Base-by-base conservation (phyloP, 2,888 invertebrate genomes). In the Diarsia mendica region DNA sequence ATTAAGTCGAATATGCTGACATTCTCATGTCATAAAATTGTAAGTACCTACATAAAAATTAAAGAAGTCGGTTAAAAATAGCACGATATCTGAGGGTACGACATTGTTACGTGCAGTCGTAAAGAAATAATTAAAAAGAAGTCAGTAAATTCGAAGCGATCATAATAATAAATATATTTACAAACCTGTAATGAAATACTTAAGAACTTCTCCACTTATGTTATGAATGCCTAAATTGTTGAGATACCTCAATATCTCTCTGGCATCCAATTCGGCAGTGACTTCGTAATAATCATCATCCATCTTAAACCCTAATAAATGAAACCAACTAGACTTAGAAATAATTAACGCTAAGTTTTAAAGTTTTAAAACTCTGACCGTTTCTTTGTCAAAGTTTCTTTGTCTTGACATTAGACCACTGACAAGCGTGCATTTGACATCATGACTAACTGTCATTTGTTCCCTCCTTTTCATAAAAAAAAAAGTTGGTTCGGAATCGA, bases 141-240 rank as follows among this genome's bases (percentile, higher is more conserved):
- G 28, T 28, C 58, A 15, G 58, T 28, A 13, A 55, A 55, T 55
- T 55, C 28, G 28, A 58, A 28, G 23, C 8, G 28, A 58, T 28
- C 1, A 3, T 63, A 23, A 13, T 10, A 4, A 4, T 46, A 28
- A 3, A 67, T 9, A 39, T 28, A 61, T 13, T n/a, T 44, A 72
- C 84, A 70, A 95, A 98, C 98, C 98, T 97, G 97, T 97, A 90
- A 98, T 97, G 92, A 98, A 98, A 91, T 97, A 97, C 95, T 98
- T 98, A 72, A 98, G 94, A 90, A 98, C 98, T 92, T 97, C 97
- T 28, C 97, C 97, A 79, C 97, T 97, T 85, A 98, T 97, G 90
- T 98, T 98, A 75, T 97, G 97, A 90, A 98, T 98, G 75, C 98
- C 98, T 88, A 98, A 94, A 89, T 98, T 97, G 94, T 98, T 98